Evolutionary conservation across 2,888 invertebrate species (phyloP), one percentile per base, ranked within the genome.

Genomic region (Antheraea yamamai): DNA sequence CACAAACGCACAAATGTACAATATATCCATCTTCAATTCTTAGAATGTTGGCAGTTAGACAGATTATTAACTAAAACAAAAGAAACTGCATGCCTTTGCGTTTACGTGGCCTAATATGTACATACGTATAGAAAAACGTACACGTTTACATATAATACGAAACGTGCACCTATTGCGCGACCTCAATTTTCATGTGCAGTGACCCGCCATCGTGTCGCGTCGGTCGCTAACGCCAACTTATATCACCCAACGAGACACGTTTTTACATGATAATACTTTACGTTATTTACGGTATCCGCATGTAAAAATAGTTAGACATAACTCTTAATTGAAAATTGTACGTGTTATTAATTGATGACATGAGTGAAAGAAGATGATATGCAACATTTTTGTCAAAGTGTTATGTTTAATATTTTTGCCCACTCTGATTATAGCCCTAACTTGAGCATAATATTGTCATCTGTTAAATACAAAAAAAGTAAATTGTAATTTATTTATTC

Each of bases 121-220:
- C 58, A 23, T 64, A 26, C 64, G 52, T 66, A 71, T 55, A 76
- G 51, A 47, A 10, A 35, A 73, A 75, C n/a, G 61, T 51, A 39
- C 72, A 76, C 75, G 78, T 72, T 75, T 66, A 55, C 71, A 58
- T 68, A 70, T 75, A 72, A 55, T 20, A 70, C 39, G 4, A 39
- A 39, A 70, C 70, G 70, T 70, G 70, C 61, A 77, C 23, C 26
- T 75, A 58, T 55, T 73, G 64, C 61, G 71, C 77, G 90, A 86
- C 91, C 92, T 89, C 89, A 88, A 90, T 91, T 89, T 87, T 83
- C 82, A 81, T 91, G 90, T 86, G 86, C 91, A 82, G 81, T 90
- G 91, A 91, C 88, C 90, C 87, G 88, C 79, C 82, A 66, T 30
- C 61, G 47, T 47, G 47, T 47, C 47, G 61, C 61, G 79, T 73